Evolutionary conservation across 2,113 vertebrate species (phyloP), one percentile per base, ranked within the genome.

Genomic region (Cebus imitator): DNA sequence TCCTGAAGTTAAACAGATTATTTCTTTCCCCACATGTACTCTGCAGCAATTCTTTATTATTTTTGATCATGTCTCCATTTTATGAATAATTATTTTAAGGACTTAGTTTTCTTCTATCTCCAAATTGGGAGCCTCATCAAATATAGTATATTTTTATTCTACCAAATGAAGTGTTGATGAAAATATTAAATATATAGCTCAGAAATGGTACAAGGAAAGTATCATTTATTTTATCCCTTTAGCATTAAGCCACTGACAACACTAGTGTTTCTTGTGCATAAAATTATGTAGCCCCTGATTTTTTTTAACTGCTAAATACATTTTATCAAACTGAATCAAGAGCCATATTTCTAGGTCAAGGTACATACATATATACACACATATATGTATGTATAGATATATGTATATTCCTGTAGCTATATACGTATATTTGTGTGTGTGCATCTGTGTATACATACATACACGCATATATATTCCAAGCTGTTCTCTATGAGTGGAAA

Each of bases 131-230:
- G n/a, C 25, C 14, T 43, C 20, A 40, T 82, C 27, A 68, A 82
- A 90, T 45, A n/a, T 32, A 68, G 18, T 75, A 75, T 10, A 66
- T 64, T 43, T 85, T 93, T 95, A 75, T 68, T 92, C 35, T 55
- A 70, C 21, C 21, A 78, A 76, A 85, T 81, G 50, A 93, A 30
- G 10, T 72, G 64, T 1, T 95, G 43, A 79, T 76, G 35, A 87
- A 95, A 96, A 90, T 57, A 72, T 57, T 87, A 87, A 83, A 70
- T 70, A 91, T 48, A 90, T 86, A 61, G 37, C 40, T 93, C 43
- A 91, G 43, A 68, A 91, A 5, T 58, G 50, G 87, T 48, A 68
- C 12, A 70, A 4, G 43, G 32, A 68, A 86, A 82, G 35, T 27
- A 57, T 8, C 23, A 83, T 35, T 64, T 84, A 83, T 92, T 93